A percentile compares a stretch with the other conserved stretches of the same genome.
These are phyloP conservation scores for Merodon equestris DNA, from an alignment of 2,888 invertebrate genomes.

Conservation along the genomic window DNA sequence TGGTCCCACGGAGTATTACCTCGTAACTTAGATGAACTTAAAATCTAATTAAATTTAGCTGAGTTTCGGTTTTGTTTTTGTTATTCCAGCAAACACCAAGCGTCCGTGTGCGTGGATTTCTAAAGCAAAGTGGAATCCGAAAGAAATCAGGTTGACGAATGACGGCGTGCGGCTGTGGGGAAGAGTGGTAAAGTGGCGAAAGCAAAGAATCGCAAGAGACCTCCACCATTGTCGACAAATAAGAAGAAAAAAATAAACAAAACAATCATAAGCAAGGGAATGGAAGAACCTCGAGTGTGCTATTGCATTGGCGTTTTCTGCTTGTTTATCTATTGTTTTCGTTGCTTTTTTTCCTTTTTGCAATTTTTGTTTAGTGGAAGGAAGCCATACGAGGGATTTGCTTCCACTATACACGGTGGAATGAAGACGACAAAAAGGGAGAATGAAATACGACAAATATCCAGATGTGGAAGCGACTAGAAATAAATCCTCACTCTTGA, in stretches of 20 bases:
- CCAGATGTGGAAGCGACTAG: conserved; percentile 15
- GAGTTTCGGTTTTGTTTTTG: too few relatives aligned
- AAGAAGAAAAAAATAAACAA: background rate
- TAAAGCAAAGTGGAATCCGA: background rate
- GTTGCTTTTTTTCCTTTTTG: conserved; percentile 20
- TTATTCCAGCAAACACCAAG: conserved; percentile 30
- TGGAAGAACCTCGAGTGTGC: conserved; percentile 35
- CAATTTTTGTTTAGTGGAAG: conserved; percentile 38
- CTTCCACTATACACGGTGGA: conserved; percentile 12
- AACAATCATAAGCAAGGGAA: too few relatives aligned
- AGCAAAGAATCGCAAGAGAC: conserved; percentile 36
- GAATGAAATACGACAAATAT: conserved; percentile 20
- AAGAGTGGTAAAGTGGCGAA: conserved; percentile 10
- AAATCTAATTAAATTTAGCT: conserved; percentile 68
- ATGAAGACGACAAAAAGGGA: background rate
- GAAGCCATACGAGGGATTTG: conserved; percentile 67
- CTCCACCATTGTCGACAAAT: conserved; percentile 47
- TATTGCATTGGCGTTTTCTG: conserved; percentile 32
- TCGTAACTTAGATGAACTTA: conserved; percentile 67
- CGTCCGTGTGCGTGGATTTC: background rate
- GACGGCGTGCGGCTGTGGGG: conserved; percentile 31
- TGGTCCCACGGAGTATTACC: conserved; percentile 52
- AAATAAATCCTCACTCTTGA: too few relatives aligned
- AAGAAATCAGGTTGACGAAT: conserved; percentile 56
- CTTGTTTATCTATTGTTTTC: conserved; percentile 23